Base-by-base conservation (phyloP, 2,113 vertebrate species). In the Sialia sialis region DNA sequence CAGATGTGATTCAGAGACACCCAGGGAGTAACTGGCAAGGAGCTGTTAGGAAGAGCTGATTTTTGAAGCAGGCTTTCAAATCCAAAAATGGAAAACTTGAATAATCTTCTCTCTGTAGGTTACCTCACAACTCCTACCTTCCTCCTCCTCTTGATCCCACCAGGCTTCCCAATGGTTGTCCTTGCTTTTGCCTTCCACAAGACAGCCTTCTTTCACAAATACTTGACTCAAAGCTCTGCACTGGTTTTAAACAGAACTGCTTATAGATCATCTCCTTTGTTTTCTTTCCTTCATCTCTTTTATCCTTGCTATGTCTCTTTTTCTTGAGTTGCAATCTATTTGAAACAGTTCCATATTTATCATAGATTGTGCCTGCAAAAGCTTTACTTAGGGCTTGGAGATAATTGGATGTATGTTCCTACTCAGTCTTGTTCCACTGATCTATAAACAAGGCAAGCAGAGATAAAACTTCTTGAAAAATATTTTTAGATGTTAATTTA, bases 1-100 rank as follows among this genome's bases (percentile, higher is more conserved):
- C 91, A 95, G 94, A 80, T 95, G 93, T 96, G 94, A 96, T 95
- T 96, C 94, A 95, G 75, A 93, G 91, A 58, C 87, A 91, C 81
- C 67, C 88, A 60, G 89, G 84, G 84, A 94, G 84, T 60, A 68
- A 54, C 78, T 87, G 75, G 87, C 9, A 11, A 88, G 81, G 64
- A 90, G 70, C 69, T 91, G 43, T 60, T 62, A 51, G 2, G 11
- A 73, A 73, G 75, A 67, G 38, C 78, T 60, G 72, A 58, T 68
- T 82, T 89, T 70, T 74, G 29, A 51, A 85, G 38, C 39, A 94
- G 85, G 43, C 75, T 95, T 95, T 95, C 78, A 90, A 83, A 84
- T 70, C 59, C 67, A 63, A 39, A 70, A 73, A 83, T 67, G 87
- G 90, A 93, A 91, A 91, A 93, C 13, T 12, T 69, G 75, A 90